Percentiles rank a stretch among this genome's conserved stretches.
These are phyloP conservation scores for Yponomeuta plumbellus DNA, from an alignment of 2,888 invertebrate species.

Conservation along the genomic window DNA sequence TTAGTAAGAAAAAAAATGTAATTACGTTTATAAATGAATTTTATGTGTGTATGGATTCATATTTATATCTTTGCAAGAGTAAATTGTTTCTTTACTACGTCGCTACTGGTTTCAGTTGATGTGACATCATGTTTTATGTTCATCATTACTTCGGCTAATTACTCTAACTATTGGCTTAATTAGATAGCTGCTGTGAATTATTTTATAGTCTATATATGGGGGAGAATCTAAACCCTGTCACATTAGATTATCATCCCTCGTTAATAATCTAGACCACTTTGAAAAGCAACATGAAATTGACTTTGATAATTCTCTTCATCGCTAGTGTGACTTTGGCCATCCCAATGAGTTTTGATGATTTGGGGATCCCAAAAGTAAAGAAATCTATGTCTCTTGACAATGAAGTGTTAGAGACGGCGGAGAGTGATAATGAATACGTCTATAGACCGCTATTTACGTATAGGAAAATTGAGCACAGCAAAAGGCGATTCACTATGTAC, in stretches of 20 bases:
- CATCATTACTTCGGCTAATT: background rate
- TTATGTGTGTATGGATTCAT: no score
- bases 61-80: background rate
- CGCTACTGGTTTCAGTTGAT: background rate
- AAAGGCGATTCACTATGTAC: slow-evolving; percentile 59
- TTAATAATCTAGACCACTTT: background rate
- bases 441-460: slow-evolving; percentile 53
- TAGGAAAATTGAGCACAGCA: slow-evolving; percentile 58
- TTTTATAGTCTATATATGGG: background rate
- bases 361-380: background rate
- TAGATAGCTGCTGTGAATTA: background rate
- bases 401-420: slow-evolving; percentile 42
- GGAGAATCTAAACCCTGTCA: background rate
- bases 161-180: background rate
- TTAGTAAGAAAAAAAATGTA: no score
- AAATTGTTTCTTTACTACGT: background rate
- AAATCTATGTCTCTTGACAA: background rate
- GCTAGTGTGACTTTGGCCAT: background rate
- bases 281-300: background rate
- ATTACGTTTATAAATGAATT: no score
- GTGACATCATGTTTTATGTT: background rate
- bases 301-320: background rate
- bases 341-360: background rate
- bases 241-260: background rate
- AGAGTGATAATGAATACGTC: slow-evolving; percentile 49